phyloP scores from a whole-genome alignment of 1,140 invertebrate species.

The Atta cephalotes region DNA sequence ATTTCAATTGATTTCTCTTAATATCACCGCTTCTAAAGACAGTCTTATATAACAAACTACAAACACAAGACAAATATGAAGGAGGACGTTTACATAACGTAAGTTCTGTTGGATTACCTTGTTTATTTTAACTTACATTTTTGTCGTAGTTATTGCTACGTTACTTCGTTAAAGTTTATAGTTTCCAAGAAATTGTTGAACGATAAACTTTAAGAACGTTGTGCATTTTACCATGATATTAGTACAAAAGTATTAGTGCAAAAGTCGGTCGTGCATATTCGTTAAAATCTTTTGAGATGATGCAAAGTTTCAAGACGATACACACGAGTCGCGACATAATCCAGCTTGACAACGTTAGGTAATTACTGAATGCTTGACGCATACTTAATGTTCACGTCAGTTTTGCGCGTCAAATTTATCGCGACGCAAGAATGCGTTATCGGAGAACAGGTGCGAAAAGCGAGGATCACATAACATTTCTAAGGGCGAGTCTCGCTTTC shows the following conservation, averaged over 20 bases:
- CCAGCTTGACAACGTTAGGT: background rate
- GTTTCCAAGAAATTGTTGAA: background rate
- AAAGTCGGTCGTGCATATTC: background rate
- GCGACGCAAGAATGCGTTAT: conserved; percentile 18
- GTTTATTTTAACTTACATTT: background rate
- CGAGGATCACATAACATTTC: background rate
- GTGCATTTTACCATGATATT: background rate
- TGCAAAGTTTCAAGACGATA: conserved; percentile 2
- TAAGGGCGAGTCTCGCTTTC: conserved; percentile 57
- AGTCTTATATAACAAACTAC: conserved; percentile 2
- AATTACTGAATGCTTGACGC: conserved; percentile 15
- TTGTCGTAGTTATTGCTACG: background rate
- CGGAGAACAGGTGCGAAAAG: background rate
- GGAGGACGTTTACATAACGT: conserved; percentile 29
- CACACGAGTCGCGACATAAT: conserved; percentile 41
- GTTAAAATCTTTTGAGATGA: background rate
- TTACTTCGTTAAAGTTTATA: background rate
- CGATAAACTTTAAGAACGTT: background rate
- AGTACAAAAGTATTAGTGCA: background rate
- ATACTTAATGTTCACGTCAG: conserved; percentile 4
- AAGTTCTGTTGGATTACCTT: background rate
- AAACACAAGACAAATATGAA: conserved; percentile 1
- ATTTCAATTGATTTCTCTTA: conserved; percentile 15
- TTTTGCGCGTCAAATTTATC: background rate
- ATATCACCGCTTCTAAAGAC: background rate